Base-by-base conservation (phyloP, 1,140 invertebrate species). In the Neodiprion lecontei region DNA sequence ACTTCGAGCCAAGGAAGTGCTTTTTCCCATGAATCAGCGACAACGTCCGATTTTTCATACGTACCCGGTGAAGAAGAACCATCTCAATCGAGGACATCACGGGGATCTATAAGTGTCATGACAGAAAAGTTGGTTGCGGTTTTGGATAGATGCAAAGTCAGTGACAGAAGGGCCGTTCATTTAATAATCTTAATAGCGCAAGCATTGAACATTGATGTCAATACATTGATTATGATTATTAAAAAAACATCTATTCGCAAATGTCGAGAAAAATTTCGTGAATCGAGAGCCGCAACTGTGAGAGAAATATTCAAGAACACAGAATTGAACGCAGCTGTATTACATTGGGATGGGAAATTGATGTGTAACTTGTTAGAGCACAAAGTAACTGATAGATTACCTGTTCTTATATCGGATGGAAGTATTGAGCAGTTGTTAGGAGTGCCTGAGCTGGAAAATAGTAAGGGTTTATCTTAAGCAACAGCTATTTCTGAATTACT, bases 321-420 rank as follows among this genome's bases (percentile, higher is more conserved):
- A 49, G 70, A 76, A 28, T 17, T 77, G 1, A 49, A 74, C 21
- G 48, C 72, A 40, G 50, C 69, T 50, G 75, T 77, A 48, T 9
- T 79, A 48, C 76, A 79, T 69, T 79, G 76, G 77, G 75, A 79
- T 79, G 79, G 75, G 72, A 83, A 81, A 74, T 50, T 80, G 14
- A 40, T 80, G 9, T 67, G 49, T 66, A 74, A 68, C 67, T 70
- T 76, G 49, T 68, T 71, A 11, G 74, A 72, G 67, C 17, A 17
- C 17, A 17, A 17, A 17, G 17, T 17, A 17, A 17, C 17, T 17
- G 17, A 17, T 17, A 17, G 17, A 17, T 17, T 17, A 17, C 17
- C 17, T 17, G 17, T 17, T 17, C 17, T 17, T 17, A 17, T 17
- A 17, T 17, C 17, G 17, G 17, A 17, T 17, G 17, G 17, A 17